Percentiles rank a stretch among this genome's conserved stretches.
Conservation (phyloP, 2,888 invertebrate species). For the Drosophila acutilabella region DNA sequence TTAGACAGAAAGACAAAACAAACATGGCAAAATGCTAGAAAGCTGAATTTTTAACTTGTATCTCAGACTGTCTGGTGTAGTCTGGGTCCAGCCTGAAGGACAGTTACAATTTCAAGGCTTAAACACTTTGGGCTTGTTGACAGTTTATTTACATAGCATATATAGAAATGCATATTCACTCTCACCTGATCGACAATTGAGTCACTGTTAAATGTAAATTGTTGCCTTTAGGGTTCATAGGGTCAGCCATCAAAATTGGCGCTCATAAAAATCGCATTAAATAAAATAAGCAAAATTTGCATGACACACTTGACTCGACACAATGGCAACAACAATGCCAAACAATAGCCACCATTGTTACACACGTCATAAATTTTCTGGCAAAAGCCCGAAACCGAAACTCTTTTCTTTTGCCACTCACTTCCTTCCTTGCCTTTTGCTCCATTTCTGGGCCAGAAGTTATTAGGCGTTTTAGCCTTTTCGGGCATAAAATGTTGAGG, state of each 20-base stretch:
- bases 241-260: constrained; percentile 40
- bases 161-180: background rate
- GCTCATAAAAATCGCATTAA: constrained; percentile 69
- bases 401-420: constrained; percentile 28
- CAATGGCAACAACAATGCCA: constrained; percentile 29
- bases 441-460: constrained; percentile 45
- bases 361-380: constrained; percentile 78
- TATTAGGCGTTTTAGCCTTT: constrained; percentile 46
- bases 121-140: constrained; percentile 8
- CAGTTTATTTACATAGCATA: constrained; percentile 1
- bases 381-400: constrained; percentile 20
- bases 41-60: constrained; percentile 56
- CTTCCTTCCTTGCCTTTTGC: background rate
- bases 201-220: constrained; percentile 56
- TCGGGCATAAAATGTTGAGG: constrained; percentile 50
- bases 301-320: constrained; percentile 58
- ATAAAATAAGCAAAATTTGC: constrained; percentile 71
- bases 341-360: constrained; percentile 68
- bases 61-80: constrained; percentile 19
- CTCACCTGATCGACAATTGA: constrained; percentile 42
- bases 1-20: constrained; percentile 34
- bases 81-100: background rate
- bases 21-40: constrained; percentile 63
- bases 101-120: constrained; percentile 2
- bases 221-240: background rate